A percentile compares a stretch with the other conserved stretches of the same genome.
Conservation (phyloP, 2,888 invertebrate genomes). For the Cecidostiba fungosa region DNA sequence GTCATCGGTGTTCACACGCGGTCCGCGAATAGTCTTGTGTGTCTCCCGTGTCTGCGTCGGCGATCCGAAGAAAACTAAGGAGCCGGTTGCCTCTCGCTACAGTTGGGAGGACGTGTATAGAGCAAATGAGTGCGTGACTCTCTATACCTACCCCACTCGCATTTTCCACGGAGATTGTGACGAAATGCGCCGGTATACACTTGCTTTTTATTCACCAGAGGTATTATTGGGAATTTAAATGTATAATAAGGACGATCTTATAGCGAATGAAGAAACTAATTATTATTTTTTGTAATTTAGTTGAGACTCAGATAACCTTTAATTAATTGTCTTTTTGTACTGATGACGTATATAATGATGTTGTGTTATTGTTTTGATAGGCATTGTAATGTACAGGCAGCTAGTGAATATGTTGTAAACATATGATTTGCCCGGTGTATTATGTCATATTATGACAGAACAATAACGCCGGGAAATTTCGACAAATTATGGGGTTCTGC, state of each 20-base stretch:
- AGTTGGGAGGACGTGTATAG: background rate
- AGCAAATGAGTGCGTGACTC: background rate
- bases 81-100: background rate
- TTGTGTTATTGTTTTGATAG: too few relatives aligned
- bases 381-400: too few relatives aligned
- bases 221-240: too few relatives aligned
- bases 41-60: background rate
- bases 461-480: background rate
- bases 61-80: slow-evolving; percentile 13
- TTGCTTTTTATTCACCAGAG: too few relatives aligned
- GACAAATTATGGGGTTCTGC: background rate
- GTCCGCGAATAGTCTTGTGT: background rate
- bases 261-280: too few relatives aligned
- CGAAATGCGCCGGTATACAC: background rate
- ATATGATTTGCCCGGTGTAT: background rate
- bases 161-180: background rate
- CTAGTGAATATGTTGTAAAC: background rate
- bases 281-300: too few relatives aligned
- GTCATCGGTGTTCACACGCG: slow-evolving; percentile 16
- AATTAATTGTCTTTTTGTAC: too few relatives aligned
- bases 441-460: background rate
- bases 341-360: too few relatives aligned
- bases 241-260: too few relatives aligned
- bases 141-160: background rate
- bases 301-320: too few relatives aligned